A percentile compares a stretch with the other conserved stretches of the same genome.
Evolutionary conservation across 2,797 vertebrate genomes (phyloP).

Genomic region (Pempheris klunzingeri): DNA sequence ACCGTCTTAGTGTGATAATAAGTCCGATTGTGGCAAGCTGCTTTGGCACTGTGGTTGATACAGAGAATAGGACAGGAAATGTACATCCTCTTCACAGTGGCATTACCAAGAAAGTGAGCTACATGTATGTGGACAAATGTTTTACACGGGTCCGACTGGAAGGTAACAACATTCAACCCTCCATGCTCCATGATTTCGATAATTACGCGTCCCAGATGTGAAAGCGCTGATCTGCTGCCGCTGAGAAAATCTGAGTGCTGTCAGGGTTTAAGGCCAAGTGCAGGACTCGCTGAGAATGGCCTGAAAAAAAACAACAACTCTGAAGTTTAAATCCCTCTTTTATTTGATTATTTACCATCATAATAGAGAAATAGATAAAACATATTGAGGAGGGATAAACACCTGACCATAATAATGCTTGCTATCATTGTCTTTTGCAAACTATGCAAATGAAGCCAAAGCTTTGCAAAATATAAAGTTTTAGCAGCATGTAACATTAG

Average conservation of each 20-base stretch:
- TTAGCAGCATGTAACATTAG: not conserved
- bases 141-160: not conserved
- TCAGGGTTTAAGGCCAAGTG: conserved; percentile 80
- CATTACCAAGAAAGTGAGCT: not conserved
- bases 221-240: conserved; percentile 77
- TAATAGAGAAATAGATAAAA: no score
- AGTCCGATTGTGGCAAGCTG: not conserved
- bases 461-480: no score
- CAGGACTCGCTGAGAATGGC: conserved; percentile 84
- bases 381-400: not conserved
- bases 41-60: not conserved
- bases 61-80: conserved; percentile 24
- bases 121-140: not conserved
- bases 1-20: not conserved
- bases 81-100: not conserved
- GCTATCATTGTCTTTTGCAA: not conserved
- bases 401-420: not conserved
- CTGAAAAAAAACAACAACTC: conserved; percentile 59
- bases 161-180: not conserved
- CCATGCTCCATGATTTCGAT: not conserved
- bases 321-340: not conserved
- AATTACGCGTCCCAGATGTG: conserved; percentile 77
- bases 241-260: conserved; percentile 81
- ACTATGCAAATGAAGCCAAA: no score
- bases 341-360: not conserved